phyloP scores from a whole-genome alignment of 2,797 vertebrate species.

The Holocentrus rufus region DNA sequence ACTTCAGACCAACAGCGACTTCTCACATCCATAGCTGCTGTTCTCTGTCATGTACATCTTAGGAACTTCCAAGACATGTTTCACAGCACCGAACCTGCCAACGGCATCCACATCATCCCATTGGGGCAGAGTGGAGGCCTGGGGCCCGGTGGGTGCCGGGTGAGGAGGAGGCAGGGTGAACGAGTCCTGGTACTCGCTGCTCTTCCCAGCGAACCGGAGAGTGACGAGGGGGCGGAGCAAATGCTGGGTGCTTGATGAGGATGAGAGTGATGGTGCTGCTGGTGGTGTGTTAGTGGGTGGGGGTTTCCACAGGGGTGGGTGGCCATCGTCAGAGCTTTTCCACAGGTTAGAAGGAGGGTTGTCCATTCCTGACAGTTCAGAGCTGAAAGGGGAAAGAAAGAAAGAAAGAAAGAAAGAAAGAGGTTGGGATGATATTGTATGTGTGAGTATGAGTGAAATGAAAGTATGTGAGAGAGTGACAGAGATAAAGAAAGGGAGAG shows the following conservation, averaged over 20 bases:
- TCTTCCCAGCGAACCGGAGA: background rate
- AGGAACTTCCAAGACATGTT: background rate
- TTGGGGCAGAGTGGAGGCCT: background rate
- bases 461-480: too few relatives aligned
- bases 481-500: too few relatives aligned
- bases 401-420: background rate
- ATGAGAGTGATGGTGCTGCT: too few relatives aligned
- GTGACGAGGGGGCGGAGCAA: background rate
- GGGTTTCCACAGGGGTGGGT: background rate
- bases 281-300: background rate
- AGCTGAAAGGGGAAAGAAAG: constrained; percentile 1
- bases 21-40: background rate
- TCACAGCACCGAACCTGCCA: background rate
- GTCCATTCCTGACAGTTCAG: background rate
- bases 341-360: background rate
- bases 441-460: too few relatives aligned
- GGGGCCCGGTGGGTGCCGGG: background rate
- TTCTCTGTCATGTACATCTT: constrained; percentile 4
- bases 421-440: too few relatives aligned
- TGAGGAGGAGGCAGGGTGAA: background rate
- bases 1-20: background rate
- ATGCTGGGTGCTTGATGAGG: background rate
- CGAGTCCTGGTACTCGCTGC: constrained; percentile 6
- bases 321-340: background rate
- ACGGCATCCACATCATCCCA: too few relatives aligned